Evolutionary conservation across 2,797 vertebrate genomes (phyloP).

Genomic region (Novumbra hubbsi): DNA sequence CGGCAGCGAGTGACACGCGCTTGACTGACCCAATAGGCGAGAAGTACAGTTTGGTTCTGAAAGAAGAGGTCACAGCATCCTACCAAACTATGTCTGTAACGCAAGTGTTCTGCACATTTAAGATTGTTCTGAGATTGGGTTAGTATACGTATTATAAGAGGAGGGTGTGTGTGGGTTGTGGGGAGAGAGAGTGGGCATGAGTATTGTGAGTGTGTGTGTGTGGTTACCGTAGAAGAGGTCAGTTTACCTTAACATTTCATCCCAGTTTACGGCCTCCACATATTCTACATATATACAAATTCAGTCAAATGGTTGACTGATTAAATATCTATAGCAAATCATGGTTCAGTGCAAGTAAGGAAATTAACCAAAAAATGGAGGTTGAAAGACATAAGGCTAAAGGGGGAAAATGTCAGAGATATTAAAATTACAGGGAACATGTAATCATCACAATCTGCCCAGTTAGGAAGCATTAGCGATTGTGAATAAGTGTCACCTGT

Average conservation of each 20-base stretch:
- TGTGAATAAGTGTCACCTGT: too few species aligned
- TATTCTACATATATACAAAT: slow-evolving; percentile 44
- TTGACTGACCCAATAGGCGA: background rate
- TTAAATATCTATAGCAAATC: slow-evolving; percentile 39
- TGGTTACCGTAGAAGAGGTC: background rate
- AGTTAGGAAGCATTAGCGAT: too few species aligned
- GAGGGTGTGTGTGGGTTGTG: background rate
- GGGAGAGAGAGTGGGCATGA: background rate
- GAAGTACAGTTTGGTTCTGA: background rate
- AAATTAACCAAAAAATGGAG: slow-evolving; percentile 43
- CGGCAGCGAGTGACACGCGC: background rate
- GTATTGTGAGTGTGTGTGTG: background rate
- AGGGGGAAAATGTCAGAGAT: slow-evolving; percentile 54
- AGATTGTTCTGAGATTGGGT: background rate
- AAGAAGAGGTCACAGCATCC: background rate
- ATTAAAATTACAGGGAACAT: too few species aligned
- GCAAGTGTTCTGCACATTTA: background rate
- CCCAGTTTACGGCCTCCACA: slow-evolving; percentile 11
- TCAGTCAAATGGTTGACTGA: slow-evolving; percentile 42
- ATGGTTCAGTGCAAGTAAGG: slow-evolving; percentile 41
- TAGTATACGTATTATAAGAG: background rate
- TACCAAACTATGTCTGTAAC: background rate
- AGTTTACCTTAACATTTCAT: slow-evolving; percentile 11
- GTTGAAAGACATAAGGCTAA: slow-evolving; percentile 43
- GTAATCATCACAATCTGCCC: too few species aligned